Evolutionary conservation across 1,140 invertebrate genomes (phyloP).

Genomic region (Drosophila rufa): DNA sequence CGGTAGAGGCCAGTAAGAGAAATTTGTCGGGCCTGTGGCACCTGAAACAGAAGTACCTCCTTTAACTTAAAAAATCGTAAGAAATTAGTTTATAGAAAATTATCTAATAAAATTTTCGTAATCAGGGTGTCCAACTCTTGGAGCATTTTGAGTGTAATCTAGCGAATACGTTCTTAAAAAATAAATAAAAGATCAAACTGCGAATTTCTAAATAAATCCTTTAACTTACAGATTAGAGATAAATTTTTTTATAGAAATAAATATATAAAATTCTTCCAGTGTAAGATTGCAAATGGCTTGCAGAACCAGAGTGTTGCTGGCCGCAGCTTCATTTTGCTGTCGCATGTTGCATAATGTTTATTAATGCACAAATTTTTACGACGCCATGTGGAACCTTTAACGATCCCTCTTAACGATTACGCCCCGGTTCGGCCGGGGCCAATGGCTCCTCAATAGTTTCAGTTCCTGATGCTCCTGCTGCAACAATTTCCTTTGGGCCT

Average conservation of each 20-base stretch:
- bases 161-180: not conserved
- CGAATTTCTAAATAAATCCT: too few species aligned
- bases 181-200: not conserved
- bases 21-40: too few species aligned
- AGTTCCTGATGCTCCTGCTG: constrained; percentile 11
- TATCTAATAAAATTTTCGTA: too few species aligned
- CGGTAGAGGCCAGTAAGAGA: too few species aligned
- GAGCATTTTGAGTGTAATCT: too few species aligned
- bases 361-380: constrained; percentile 79
- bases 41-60: too few species aligned
- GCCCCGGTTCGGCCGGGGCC: constrained; percentile 24
- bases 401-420: constrained; percentile 69
- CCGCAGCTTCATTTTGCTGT: constrained; percentile 64
- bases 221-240: not conserved
- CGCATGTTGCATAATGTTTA: constrained; percentile 76
- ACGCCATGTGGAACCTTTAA: constrained; percentile 62
- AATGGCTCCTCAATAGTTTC: constrained; percentile 53
- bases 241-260: too few species aligned
- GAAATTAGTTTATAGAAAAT: too few species aligned
- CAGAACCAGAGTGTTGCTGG: constrained; percentile 18
- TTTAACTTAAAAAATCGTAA: too few species aligned
- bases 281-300: constrained; percentile 16
- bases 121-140: too few species aligned
- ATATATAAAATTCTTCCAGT: constrained; percentile 6
- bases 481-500: constrained; percentile 62